phyloP scores from a whole-genome alignment of 2,888 invertebrate species.

The Lithophane semibrunnea region DNA sequence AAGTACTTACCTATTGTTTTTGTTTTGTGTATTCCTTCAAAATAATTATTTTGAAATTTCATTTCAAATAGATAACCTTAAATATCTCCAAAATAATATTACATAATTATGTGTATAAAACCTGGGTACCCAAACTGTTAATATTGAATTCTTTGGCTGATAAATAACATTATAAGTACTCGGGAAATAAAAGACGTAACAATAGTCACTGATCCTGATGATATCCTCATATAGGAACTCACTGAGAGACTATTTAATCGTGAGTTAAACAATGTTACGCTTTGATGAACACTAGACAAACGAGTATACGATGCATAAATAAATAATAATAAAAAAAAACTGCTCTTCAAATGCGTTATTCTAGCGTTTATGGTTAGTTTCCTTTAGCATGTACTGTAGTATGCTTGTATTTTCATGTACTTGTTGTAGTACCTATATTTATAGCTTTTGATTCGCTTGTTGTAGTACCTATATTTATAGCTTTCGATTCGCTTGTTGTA shows the following conservation, averaged over 20 bases:
- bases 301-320: background rate
- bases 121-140: background rate
- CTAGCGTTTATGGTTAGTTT: background rate
- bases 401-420: background rate
- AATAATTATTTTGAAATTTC: no score
- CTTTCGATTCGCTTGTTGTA: background rate
- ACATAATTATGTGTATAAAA: no score
- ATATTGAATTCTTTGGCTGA: no score
- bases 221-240: background rate
- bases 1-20: no score
- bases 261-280: conserved; percentile 22
- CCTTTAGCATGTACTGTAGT: background rate
- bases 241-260: conserved; percentile 7
- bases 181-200: background rate
- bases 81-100: background rate
- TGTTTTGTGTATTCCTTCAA: no score
- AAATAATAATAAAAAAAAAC: background rate
- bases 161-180: background rate
- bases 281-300: conserved; percentile 11
- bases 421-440: background rate
- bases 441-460: background rate
- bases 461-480: no score
- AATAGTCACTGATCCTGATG: no score
- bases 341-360: background rate
- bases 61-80: no score